Conservation (phyloP, 2,888 invertebrate species). For the Rotaria sp. region DNA sequence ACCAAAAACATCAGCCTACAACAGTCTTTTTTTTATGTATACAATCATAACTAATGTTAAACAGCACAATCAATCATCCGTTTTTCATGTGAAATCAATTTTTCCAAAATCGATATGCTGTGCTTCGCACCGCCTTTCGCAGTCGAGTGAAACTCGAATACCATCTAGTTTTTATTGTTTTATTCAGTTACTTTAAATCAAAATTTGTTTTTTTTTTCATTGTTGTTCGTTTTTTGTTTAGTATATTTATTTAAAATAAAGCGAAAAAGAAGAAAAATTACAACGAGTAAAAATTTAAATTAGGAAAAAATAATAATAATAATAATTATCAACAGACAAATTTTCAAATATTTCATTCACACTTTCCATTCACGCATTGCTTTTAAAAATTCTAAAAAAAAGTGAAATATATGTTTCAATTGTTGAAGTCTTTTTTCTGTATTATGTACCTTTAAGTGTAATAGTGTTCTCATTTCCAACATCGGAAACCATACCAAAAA, state of each 20-base stretch:
- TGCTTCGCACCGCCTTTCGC: no score
- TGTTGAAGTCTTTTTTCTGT: not conserved
- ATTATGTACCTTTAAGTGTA: not conserved
- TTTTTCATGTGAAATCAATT: no score
- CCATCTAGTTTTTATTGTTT: not conserved
- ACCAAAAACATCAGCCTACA: no score
- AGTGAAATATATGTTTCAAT: not conserved
- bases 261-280: not conserved
- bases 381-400: not conserved
- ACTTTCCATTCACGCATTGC: constrained; percentile 23
- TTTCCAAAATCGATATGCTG: no score
- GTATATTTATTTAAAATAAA: constrained; percentile 6
- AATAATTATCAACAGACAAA: not conserved
- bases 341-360: not conserved
- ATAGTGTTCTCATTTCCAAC: not conserved
- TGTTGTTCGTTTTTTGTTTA: not conserved
- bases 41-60: no score
- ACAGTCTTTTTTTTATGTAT: no score
- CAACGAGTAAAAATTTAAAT: not conserved
- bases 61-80: no score
- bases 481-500: constrained; percentile 21
- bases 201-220: not conserved
- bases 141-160: no score
- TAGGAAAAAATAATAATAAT: not conserved
- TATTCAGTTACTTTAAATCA: not conserved